These are phyloP conservation scores for Anodontia alba DNA, from an alignment of 2,888 invertebrate species.

Conservation along the genomic window DNA sequence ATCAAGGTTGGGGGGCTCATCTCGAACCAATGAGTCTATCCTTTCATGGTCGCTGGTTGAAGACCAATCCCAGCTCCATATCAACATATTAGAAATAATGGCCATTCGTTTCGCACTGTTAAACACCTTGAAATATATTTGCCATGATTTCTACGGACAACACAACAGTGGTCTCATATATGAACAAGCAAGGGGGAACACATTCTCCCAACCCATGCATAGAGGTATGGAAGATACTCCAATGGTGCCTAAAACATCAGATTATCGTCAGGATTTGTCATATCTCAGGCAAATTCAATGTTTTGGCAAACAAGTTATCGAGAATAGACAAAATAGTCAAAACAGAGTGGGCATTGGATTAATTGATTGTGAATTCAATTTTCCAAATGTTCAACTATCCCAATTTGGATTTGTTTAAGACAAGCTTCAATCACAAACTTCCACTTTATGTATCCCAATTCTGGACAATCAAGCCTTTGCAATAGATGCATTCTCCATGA, in stretches of 20 bases:
- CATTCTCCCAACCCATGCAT: constrained; percentile 17
- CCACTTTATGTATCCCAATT: no score
- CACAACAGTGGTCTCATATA: constrained; percentile 16
- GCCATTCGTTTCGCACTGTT: constrained; percentile 19
- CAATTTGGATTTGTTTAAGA: no score
- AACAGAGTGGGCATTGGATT: neutral
- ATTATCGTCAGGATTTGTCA: constrained; percentile 9
- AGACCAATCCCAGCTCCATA: constrained; percentile 1
- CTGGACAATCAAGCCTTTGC: no score
- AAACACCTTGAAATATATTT: neutral
- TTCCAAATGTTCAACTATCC: no score
- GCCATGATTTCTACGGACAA: constrained; percentile 7
- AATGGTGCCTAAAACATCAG: neutral
- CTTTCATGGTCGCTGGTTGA: constrained; percentile 3
- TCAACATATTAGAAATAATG: constrained; percentile 28
- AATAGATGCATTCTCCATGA: no score
- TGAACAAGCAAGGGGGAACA: constrained; percentile 24
- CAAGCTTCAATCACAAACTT: no score
- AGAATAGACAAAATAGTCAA: neutral
- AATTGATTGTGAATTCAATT: no score
- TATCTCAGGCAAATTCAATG: neutral
- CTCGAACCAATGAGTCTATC: no score
- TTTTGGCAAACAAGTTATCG: neutral
- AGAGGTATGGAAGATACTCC: neutral
- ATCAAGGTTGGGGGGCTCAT: no score